These are phyloP conservation scores for Halichoerus grypus DNA, from an alignment of 2,113 vertebrate species.

Conservation along the genomic window DNA sequence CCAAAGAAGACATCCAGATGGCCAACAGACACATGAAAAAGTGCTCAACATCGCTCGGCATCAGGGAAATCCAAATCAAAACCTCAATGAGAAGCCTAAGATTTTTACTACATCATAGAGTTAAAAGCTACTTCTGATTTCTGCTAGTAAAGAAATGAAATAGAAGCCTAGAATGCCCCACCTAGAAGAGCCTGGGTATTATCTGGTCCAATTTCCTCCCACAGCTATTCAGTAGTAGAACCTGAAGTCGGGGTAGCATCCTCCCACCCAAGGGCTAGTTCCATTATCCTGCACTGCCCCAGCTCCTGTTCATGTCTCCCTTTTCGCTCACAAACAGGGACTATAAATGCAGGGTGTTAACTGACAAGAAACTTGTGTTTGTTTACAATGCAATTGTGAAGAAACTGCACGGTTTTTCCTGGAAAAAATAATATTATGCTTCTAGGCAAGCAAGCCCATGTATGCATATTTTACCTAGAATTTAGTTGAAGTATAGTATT, in stretches of 20 bases:
- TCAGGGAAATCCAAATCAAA: too few relatives aligned
- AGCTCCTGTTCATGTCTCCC: neutral
- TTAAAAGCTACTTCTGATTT: neutral
- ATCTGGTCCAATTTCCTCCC: neutral
- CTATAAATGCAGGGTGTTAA: neutral
- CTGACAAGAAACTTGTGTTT: neutral
- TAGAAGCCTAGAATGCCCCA: neutral
- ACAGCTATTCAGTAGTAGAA: neutral
- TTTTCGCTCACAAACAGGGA: neutral
- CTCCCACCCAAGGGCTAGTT: neutral
- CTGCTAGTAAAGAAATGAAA: neutral
- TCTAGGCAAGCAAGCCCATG: neutral
- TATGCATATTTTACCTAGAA: neutral
- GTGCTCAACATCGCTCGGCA: too few relatives aligned
- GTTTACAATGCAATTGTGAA: neutral
- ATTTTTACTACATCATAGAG: neutral
- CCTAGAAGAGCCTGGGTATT: neutral
- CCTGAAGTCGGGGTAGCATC: neutral
- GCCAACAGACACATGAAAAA: too few relatives aligned
- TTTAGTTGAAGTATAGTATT: neutral
- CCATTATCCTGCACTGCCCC: neutral
- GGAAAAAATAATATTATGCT: neutral
- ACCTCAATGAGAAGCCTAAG: neutral
- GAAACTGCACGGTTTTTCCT: neutral
- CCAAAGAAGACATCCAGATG: too few relatives aligned